Evolutionary conservation across 2,797 vertebrate species (phyloP).

Genomic region (Tapera naevia): DNA sequence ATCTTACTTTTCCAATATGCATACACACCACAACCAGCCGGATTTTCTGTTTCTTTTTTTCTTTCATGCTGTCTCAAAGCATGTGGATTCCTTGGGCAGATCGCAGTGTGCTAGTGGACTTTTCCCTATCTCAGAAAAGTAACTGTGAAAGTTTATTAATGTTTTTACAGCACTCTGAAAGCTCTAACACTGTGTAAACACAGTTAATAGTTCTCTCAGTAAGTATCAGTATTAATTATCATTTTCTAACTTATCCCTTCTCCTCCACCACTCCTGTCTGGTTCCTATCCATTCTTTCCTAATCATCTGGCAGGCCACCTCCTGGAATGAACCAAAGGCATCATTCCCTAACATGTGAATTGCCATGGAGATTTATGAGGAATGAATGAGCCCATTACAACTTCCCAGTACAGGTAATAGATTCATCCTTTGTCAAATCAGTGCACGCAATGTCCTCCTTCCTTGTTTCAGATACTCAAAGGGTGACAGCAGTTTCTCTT

Average conservation of each 20-base stretch:
- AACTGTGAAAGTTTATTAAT: background rate
- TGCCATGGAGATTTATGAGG: constrained; percentile 44
- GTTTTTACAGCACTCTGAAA: background rate
- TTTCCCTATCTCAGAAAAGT: background rate
- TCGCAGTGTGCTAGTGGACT: background rate
- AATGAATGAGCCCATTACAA: constrained; percentile 71
- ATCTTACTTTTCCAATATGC: background rate
- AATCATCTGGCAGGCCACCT: background rate
- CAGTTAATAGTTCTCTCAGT: background rate
- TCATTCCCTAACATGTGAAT: background rate
- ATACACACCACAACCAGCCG: too few species aligned
- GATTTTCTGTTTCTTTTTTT: background rate
- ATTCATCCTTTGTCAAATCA: constrained; percentile 70
- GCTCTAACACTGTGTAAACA: background rate
- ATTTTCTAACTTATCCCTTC: background rate
- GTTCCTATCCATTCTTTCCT: constrained; percentile 2
- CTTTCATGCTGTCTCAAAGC: background rate
- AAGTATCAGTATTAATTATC: background rate
- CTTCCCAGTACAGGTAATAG: constrained; percentile 63
- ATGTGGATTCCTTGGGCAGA: background rate
- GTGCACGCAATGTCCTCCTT: constrained; percentile 37
- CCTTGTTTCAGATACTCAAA: constrained; percentile 69
- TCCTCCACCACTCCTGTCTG: background rate
- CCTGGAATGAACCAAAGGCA: background rate
- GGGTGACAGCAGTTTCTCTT: constrained; percentile 63